Percentiles rank a stretch among this genome's conserved stretches.
Evolutionary conservation across 2,888 invertebrate genomes (phyloP).

Genomic region (Sisyra terminalis): DNA sequence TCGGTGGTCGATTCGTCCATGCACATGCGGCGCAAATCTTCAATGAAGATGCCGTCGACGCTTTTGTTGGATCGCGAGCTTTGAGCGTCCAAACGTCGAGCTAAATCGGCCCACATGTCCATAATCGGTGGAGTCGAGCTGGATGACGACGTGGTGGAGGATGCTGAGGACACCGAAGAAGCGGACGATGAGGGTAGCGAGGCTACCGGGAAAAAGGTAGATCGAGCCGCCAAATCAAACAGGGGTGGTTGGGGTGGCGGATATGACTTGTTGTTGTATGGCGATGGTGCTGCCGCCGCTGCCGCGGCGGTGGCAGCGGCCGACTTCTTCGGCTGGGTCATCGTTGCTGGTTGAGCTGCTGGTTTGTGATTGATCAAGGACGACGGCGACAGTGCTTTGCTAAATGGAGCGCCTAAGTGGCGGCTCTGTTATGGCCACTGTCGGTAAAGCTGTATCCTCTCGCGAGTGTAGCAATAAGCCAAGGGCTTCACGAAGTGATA

Average conservation of each 20-base stretch:
- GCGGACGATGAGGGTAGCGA: no score
- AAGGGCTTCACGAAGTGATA: conserved; percentile 91
- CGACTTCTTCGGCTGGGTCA: not conserved
- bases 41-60: conserved; percentile 6
- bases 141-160: not conserved
- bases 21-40: conserved; percentile 7
- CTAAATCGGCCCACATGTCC: conserved; percentile 7
- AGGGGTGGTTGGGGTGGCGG: conserved; percentile 2
- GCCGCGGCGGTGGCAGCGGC: not conserved
- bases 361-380: not conserved
- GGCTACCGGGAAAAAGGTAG: not conserved
- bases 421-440: conserved; percentile 81
- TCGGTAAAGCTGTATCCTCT: conserved; percentile 47
- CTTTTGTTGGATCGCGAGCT: not conserved
- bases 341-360: not conserved
- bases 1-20: conserved; percentile 7
- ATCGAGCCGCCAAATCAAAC: not conserved
- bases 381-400: conserved; percentile 11
- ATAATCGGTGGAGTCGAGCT: not conserved
- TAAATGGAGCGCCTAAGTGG: conserved; percentile 40
- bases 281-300: not conserved
- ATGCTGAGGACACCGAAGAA: conserved; percentile 2
- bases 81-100: conserved; percentile 3
- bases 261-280: no score
- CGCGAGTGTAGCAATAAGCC: conserved; percentile 66